Evolutionary conservation across 1,140 invertebrate genomes (phyloP).

Genomic region (Drosophila orosa): DNA sequence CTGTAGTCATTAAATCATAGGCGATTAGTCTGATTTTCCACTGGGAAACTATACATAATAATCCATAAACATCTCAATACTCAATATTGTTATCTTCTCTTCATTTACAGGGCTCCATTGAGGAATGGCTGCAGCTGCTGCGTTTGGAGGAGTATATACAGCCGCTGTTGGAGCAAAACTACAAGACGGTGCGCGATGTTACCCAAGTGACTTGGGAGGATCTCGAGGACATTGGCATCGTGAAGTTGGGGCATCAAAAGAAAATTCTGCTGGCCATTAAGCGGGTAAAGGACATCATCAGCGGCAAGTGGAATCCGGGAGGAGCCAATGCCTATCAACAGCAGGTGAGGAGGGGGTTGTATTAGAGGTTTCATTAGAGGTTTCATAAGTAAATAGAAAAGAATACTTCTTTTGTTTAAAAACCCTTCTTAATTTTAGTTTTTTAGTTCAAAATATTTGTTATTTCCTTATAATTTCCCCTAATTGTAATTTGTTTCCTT

Average conservation of each 20-base stretch:
- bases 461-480: constrained; percentile 13
- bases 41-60: constrained; percentile 16
- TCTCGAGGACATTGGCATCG: constrained; percentile 99
- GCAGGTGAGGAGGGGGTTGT: constrained; percentile 59
- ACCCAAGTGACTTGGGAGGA: constrained; percentile 99
- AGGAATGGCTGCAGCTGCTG: constrained; percentile 96
- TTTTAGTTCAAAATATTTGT: neutral
- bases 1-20: constrained; percentile 58
- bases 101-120: constrained; percentile 90
- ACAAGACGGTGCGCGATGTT: constrained; percentile 95
- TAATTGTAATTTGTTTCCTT: constrained; percentile 23
- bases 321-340: constrained; percentile 80
- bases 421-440: neutral
- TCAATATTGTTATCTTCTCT: neutral
- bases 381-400: neutral
- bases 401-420: no score
- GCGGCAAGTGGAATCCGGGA: constrained; percentile 89
- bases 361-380: neutral
- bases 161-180: constrained; percentile 95
- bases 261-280: constrained; percentile 98
- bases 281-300: constrained; percentile 96
- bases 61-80: constrained; percentile 34
- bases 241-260: constrained; percentile 98
- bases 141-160: constrained; percentile 96
- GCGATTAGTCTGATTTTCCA: constrained; percentile 52